Conservation (phyloP, 2,888 invertebrate species). For the Noctua comes region DNA sequence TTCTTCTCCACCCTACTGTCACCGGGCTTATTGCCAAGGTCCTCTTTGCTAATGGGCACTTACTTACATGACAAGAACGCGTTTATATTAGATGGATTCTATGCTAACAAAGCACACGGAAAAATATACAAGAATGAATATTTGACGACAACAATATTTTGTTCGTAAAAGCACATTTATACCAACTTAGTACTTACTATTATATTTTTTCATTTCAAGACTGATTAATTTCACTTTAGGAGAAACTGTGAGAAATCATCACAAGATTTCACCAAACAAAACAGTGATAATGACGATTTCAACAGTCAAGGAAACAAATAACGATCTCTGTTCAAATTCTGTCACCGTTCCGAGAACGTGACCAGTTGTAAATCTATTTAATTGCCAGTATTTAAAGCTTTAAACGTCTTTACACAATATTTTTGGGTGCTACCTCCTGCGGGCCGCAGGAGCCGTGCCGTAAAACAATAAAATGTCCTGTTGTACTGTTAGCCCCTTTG, state of each 20-base stretch:
- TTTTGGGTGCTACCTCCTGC: constrained; percentile 87
- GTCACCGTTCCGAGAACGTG: constrained; percentile 80
- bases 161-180: not conserved
- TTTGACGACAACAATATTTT: not conserved
- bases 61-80: not conserved
- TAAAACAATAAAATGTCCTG: constrained; percentile 88
- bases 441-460: constrained; percentile 84
- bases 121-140: not conserved
- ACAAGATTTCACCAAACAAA: constrained; percentile 61
- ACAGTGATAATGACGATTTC: constrained; percentile 76
- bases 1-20: constrained; percentile 19
- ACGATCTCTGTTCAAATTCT: constrained; percentile 65
- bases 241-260: constrained; percentile 37
- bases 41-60: constrained; percentile 23
- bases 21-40: constrained; percentile 14
- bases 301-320: constrained; percentile 72
- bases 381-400: constrained; percentile 81
- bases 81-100: not conserved
- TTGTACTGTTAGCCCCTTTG: constrained; percentile 84
- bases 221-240: not conserved
- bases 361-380: constrained; percentile 88
- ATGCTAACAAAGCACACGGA: not conserved
- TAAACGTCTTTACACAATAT: constrained; percentile 79
- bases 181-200: not conserved
- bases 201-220: not conserved